Evolutionary conservation across 2,797 vertebrate species (phyloP), one percentile per base, ranked within the genome.

Genomic region (Valencia hispanica): DNA sequence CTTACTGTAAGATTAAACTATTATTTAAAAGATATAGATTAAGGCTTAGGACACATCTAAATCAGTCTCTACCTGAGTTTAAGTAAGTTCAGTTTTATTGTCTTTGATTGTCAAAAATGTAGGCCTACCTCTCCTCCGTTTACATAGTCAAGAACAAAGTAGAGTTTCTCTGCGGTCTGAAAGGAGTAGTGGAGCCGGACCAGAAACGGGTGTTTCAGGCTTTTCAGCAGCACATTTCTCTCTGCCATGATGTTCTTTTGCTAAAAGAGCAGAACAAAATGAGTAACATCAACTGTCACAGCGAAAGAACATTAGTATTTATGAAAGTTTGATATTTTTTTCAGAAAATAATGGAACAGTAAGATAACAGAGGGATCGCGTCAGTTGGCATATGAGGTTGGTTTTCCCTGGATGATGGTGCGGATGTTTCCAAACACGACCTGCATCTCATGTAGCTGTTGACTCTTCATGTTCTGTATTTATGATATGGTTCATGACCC

Each of bases 51-150:
- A 30, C 27, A 47, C 5, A 15, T 39, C 30, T 50, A 63, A 65
- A n/a, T 3, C n/a, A 77, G 34, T 50, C 25, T 66, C 39, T 47
- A 39, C 9, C 3, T 7, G 11, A 68, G 25, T 48, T 68, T 43
- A 50, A 36, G n/a, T 43, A 61, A 48, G 14, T 70, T 41, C 47
- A 17, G 1, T 48, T 59, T 68, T 43, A 48, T 71, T 34, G 10
- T 3, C 22, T 41, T 61, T 18, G 25, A 17, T 18, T 25, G 9
- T 45, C 53, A 74, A 22, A 43, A 30, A 17, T 18, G 11, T 86
- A n/a, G n/a, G n/a, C n/a, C n/a, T n/a, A 99, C 98, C 97, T 99
- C 98, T 92, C 98, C 98, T 5, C 98, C 98, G 0, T 99, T 99
- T 53, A 99, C 97, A 30, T 99, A 99, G 93, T 99, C 98, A 0